phyloP scores from a whole-genome alignment of 2,113 vertebrate species.

The Brienomyrus longianalis region DNA sequence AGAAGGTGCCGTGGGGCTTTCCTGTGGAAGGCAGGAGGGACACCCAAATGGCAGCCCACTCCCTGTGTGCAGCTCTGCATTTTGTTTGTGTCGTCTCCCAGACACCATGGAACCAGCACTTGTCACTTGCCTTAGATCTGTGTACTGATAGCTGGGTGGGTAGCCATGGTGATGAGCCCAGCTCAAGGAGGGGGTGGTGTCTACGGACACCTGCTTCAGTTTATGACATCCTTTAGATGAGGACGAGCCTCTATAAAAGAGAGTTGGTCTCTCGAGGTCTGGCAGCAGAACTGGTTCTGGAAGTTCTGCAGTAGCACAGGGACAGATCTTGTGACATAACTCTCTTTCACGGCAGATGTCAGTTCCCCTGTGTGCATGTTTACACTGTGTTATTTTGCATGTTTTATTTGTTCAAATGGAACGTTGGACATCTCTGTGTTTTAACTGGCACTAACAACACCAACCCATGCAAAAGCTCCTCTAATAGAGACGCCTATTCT shows the following conservation, averaged over 20 bases:
- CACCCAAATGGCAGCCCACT: neutral
- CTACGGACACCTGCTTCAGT: neutral
- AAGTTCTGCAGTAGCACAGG: neutral
- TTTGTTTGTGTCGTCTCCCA: neutral
- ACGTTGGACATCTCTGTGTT: neutral
- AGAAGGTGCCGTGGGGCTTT: neutral
- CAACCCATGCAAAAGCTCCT: neutral
- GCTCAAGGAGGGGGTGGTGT: neutral
- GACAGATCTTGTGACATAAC: neutral
- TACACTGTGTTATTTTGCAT: neutral
- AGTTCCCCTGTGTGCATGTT: neutral
- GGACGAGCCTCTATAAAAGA: neutral
- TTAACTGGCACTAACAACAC: neutral
- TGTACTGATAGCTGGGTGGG: neutral
- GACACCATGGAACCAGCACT: neutral
- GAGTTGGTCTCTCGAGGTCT: neutral
- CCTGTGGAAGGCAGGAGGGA: neutral
- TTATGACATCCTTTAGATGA: neutral
- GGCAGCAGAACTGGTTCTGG: neutral
- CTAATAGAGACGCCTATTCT: neutral
- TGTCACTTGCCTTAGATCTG: neutral
- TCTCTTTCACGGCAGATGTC: neutral
- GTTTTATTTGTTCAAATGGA: neutral
- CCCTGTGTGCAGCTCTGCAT: neutral
- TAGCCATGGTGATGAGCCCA: neutral